Evolutionary conservation across 1,140 invertebrate species (phyloP).

Genomic region (Metopolophium dirhodum): DNA sequence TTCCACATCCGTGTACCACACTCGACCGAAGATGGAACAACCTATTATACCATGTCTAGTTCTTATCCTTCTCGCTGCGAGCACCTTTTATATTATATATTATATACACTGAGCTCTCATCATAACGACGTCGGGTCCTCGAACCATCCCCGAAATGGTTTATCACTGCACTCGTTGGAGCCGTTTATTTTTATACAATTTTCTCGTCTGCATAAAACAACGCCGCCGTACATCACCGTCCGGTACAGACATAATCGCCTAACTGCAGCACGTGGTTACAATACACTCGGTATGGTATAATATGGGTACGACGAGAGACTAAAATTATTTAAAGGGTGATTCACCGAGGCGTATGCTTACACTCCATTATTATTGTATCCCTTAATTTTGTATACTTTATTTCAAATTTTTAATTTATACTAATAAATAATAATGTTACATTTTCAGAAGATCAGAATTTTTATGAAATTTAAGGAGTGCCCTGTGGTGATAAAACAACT

Average conservation of each 20-base stretch:
- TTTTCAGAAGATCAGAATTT: background rate
- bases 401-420: background rate
- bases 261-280: background rate
- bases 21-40: background rate
- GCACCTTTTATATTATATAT: background rate
- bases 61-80: background rate
- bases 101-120: background rate
- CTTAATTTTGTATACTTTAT: background rate
- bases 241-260: background rate
- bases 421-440: background rate
- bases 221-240: background rate
- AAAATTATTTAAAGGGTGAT: background rate
- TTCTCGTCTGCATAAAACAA: background rate
- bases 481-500: too few relatives aligned
- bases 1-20: background rate
- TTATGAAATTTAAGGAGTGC: background rate
- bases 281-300: background rate
- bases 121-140: background rate
- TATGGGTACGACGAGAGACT: background rate
- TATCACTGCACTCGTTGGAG: background rate
- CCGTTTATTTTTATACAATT: conserved; percentile 9
- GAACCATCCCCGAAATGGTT: background rate
- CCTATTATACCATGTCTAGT: background rate
- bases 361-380: background rate
- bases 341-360: background rate